Evolutionary conservation across 2,113 vertebrate genomes (phyloP), one percentile per base, ranked within the genome.

Genomic region (Podarcis muralis): DNA sequence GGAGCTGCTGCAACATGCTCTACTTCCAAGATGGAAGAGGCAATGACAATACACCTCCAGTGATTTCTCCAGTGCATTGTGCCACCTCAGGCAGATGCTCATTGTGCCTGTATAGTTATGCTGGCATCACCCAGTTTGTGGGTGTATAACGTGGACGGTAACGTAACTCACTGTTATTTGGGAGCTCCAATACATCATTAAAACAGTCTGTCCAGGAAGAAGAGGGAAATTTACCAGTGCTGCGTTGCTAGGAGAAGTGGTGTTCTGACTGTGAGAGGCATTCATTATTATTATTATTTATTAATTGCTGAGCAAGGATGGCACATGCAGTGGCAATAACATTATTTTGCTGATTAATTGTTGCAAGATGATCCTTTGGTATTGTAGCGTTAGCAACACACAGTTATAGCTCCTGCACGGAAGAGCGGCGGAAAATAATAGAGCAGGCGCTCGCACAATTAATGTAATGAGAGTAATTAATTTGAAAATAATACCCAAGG

Each of bases 201-300:
- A 94, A 95, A 91, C 94, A 94, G 89, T 85, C 68, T 0, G 72
- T 90, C 93, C 88, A 87, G 66, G 94, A 94, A 43, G 18, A 93
- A 86, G 84, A 92, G 91, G 91, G 93, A 93, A 93, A 93, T 30
- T 93, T 95, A 94, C 94, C 93, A 95, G 89, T 90, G 87, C 93
- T 87, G 92, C 90, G 93, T 93, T 93, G 57, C 90, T 89, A 94
- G 90, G 95, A 93, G 87, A 94, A 92, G 92, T 92, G 76, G 48
- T n/a, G 83, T 90, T 96, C 82, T 86, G 72, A 81, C 92, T 83
- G 83, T 23, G 89, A 78, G 87, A 93, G 91, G 95, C 92, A 91
- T 95, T 96, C 95, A 96, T 95, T 95, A 95, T 95, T 95, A 95
- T 95, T 95, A 95, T 95, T 96, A 95, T 96, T 95, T 96, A 95